Base-by-base conservation (phyloP, 2,888 invertebrate species). In the Parnassius glacialis region DNA sequence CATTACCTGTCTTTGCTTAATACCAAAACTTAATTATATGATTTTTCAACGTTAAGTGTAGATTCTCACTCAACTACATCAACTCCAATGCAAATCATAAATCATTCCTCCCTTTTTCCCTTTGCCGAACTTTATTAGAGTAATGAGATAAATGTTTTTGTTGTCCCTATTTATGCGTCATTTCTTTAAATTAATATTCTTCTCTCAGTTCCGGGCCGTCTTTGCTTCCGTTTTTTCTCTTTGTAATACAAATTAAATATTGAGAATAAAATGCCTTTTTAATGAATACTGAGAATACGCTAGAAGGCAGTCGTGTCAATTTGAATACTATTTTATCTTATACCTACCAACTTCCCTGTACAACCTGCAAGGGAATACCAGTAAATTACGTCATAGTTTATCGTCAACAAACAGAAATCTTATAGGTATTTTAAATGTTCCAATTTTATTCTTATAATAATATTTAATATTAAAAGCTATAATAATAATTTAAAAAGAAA, bases 71-170 rank as follows among this genome's bases (percentile, higher is more conserved):
- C 43, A 50, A 48, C 12, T 57, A 57, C 57, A 43, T 50, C 51
- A 25, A 57, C 51, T 57, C 57, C 43, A 20, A 57, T 57, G 51
- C 48, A 57, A 57, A 57, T 57, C 43, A 48, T 57, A 43, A 57
- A 51, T 42, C 48, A 48, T 13, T 7, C 11, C n/a, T 50, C 43
- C 25, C 51, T 44, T 43, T 57, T 10, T 9, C 51, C 42, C 51
- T 57, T 42, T 20, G 43, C 51, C 42, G n/a, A 12, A 43, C 16
- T 16, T n/a, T 20, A 51, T 12, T 25, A 10, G 10, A 43, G 43
- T 25, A 12, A n/a, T 51, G 51, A 57, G 48, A 50, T 13, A 10
- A 13, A 48, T 48, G 50, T 20, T 20, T 57, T 51, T 50, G 34
- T 48, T 51, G 12, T 20, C 25, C 43, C 41, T 25, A 51, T 51